Evolutionary conservation across 2,113 vertebrate species (phyloP).

Genomic region (Mesoclemmys tuberculata): DNA sequence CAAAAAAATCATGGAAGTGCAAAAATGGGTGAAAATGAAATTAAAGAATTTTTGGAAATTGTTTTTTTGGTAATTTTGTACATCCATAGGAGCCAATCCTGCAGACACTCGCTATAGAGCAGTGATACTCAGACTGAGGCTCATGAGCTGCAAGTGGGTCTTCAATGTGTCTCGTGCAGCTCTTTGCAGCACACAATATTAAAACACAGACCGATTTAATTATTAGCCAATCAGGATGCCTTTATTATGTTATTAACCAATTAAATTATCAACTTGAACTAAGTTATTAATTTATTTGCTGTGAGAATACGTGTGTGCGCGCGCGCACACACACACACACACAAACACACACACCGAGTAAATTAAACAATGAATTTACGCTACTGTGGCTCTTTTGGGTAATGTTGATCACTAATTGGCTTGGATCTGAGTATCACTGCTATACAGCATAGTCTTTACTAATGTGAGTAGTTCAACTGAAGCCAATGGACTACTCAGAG

Average conservation of each 20-base stretch:
- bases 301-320: too few species aligned
- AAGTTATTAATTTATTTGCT: too few species aligned
- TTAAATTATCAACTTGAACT: not conserved
- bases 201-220: too few species aligned
- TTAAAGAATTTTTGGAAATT: not conserved
- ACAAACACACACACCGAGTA: too few species aligned
- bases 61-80: not conserved
- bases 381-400: too few species aligned
- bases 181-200: too few species aligned
- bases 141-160: not conserved
- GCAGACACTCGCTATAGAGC: not conserved
- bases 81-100: not conserved
- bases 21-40: not conserved
- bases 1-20: rapidly evolving
- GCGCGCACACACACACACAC: too few species aligned
- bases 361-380: too few species aligned
- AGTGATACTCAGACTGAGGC: not conserved
- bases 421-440: not conserved
- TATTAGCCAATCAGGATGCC: too few species aligned
- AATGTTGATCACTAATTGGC: too few species aligned
- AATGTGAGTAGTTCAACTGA: not conserved
- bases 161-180: too few species aligned
- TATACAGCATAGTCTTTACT: not conserved
- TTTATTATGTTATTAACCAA: too few species aligned
- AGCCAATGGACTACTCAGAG: not conserved